These are phyloP conservation scores for Cheilosia soror DNA, from an alignment of 2,888 invertebrate genomes.

Conservation along the genomic window DNA sequence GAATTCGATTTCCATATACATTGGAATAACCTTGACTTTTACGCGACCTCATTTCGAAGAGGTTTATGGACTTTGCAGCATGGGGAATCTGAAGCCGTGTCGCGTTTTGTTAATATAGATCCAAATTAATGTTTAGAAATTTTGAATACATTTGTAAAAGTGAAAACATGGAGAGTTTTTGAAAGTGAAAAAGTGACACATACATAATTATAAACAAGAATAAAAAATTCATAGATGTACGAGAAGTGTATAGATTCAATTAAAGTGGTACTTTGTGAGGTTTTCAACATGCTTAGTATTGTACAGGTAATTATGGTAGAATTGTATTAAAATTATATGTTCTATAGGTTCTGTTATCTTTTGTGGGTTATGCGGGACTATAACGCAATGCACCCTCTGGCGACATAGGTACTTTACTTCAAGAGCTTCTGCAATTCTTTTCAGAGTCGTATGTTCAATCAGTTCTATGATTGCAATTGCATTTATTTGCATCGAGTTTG, in stretches of 20 bases:
- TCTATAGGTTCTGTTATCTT: too few relatives aligned
- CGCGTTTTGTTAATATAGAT: slow-evolving; percentile 11
- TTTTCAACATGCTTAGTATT: slow-evolving; percentile 65
- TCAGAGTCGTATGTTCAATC: too few relatives aligned
- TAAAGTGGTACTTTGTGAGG: slow-evolving; percentile 55
- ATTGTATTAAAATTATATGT: too few relatives aligned
- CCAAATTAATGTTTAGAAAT: background rate
- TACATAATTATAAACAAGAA: background rate
- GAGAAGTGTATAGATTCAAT: slow-evolving; percentile 63
- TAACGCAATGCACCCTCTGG: too few relatives aligned
- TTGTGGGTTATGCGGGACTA: too few relatives aligned
- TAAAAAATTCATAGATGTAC: slow-evolving; percentile 44
- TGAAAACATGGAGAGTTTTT: slow-evolving; percentile 33
- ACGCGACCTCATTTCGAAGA: slow-evolving; percentile 22
- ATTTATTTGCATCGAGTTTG: too few relatives aligned
- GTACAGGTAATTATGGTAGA: slow-evolving; percentile 48
- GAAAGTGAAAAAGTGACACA: slow-evolving; percentile 39
- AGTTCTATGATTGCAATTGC: too few relatives aligned
- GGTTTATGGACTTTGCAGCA: background rate
- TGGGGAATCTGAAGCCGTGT: slow-evolving; percentile 6
- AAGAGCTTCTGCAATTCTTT: too few relatives aligned
- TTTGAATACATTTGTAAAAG: slow-evolving; percentile 50
- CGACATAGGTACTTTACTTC: too few relatives aligned
- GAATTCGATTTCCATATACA: slow-evolving; percentile 42
- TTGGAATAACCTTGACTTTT: slow-evolving; percentile 61